Conservation (phyloP, 2,113 vertebrate genomes). For the Ceratotherium simum region DNA sequence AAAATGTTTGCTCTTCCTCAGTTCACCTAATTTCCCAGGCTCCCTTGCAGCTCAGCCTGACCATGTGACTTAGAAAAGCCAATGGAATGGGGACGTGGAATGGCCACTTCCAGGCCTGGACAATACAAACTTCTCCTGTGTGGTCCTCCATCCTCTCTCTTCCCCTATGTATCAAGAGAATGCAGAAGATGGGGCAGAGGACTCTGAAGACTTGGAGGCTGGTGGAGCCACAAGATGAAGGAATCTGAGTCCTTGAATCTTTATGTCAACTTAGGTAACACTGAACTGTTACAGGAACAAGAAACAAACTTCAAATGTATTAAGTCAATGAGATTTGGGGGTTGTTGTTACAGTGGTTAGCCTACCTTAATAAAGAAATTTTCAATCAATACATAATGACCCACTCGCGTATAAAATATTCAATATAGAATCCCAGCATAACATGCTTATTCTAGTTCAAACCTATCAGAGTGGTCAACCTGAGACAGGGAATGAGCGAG, state of each 20-base stretch:
- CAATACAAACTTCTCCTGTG: background rate
- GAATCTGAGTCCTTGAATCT: background rate
- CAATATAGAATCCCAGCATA: background rate
- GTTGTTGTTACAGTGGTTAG: background rate
- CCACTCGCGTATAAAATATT: background rate
- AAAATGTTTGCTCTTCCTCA: background rate
- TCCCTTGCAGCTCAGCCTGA: background rate
- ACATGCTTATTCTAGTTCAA: background rate
- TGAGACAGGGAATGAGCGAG: background rate
- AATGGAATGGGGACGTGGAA: too few species aligned
- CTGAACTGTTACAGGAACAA: background rate
- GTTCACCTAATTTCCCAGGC: background rate
- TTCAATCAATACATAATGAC: background rate
- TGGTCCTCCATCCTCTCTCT: background rate
- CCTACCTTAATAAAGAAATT: background rate
- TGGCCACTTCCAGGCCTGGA: too few species aligned
- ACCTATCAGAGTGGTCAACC: background rate
- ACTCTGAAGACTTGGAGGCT: background rate
- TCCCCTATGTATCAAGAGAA: fast-evolving
- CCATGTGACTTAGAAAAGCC: background rate
- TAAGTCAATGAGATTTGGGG: background rate
- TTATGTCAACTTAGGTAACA: background rate
- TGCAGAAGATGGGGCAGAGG: too few species aligned
- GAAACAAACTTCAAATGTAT: background rate
- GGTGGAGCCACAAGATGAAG: background rate